Evolutionary conservation across 2,113 vertebrate species (phyloP), one percentile per base, ranked within the genome.

Genomic region (Anguilla japonica): DNA sequence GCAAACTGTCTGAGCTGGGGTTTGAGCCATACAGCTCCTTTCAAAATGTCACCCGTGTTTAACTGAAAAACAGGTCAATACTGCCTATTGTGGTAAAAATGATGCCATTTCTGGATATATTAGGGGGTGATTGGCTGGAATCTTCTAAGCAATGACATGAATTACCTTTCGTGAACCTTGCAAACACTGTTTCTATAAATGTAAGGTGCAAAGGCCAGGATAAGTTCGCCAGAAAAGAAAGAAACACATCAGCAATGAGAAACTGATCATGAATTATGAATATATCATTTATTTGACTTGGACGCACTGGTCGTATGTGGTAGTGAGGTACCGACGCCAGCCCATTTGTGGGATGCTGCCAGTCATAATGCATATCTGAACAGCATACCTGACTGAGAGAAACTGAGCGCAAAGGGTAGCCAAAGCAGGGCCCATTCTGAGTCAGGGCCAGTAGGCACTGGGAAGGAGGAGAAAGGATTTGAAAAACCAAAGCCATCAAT

Each of bases 81-180:
- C 91, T 88, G 90, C 89, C 92, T 91, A 90, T 94, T 93, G 89
- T 39, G 29, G 2, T 40, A 8, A 79, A 56, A 67, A 79, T 79
- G 34, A 91, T 92, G 91, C 91, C 89, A 91, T 89, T 91, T 94
- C 90, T 94, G 91, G 89, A 94, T 92, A 89, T 91, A 93, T 92
- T 95, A 92, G 93, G 93, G 94, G 94, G 91, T 91, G 90, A 92
- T 91, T 90, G 88, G 92, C 93, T 94, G 91, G 92, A 93, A 92
- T 89, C 86, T 84, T 87, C 89, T 91, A 89, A 90, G 93, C 91
- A 93, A 94, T 92, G 95, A 94, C 90, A 92, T 95, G 95, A 93
- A 95, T 91, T 89, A 89, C 91, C 89, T 46, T 92, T 93, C 93
- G 93, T 94, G 95, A 94, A 96, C 89, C 92, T 92, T 91, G 93